phyloP scores from a whole-genome alignment of 2,113 vertebrate genomes.

The Phoenicopterus ruber region DNA sequence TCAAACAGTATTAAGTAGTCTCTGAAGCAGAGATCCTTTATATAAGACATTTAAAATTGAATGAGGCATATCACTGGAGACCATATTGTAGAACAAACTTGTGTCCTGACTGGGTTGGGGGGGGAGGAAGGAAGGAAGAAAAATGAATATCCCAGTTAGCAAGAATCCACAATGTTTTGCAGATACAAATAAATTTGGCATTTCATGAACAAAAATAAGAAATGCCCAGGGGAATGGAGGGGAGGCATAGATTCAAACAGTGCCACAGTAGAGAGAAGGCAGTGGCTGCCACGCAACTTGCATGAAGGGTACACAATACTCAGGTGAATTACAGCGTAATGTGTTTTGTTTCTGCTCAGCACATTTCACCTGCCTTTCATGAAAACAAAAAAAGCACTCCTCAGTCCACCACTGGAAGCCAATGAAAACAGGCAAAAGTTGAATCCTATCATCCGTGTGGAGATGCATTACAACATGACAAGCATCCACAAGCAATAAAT shows the following conservation, averaged over 20 bases:
- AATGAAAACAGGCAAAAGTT: constrained; percentile 22
- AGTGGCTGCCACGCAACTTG: not conserved
- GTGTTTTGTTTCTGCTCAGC: not conserved
- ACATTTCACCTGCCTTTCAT: not conserved
- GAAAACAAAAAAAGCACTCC: not conserved
- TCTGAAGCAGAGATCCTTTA: not conserved
- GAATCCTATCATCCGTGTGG: not conserved
- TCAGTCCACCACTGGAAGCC: not conserved
- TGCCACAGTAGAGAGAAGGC: not conserved
- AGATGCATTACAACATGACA: not conserved
- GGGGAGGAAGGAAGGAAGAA: not conserved
- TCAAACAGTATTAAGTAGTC: not conserved
- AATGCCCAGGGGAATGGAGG: not conserved
- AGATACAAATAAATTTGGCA: not conserved
- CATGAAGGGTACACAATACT: not conserved
- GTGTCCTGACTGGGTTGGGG: not conserved
- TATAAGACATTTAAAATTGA: not conserved
- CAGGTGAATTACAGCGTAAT: not conserved
- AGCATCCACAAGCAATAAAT: constrained; percentile 23
- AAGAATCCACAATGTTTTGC: not conserved
- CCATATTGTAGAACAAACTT: not conserved
- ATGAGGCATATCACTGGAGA: not conserved
- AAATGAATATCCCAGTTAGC: not conserved
- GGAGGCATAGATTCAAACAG: not conserved
- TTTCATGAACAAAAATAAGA: not conserved